Evolutionary conservation across 2,888 invertebrate species (phyloP).

Genomic region (Furcula furcula): DNA sequence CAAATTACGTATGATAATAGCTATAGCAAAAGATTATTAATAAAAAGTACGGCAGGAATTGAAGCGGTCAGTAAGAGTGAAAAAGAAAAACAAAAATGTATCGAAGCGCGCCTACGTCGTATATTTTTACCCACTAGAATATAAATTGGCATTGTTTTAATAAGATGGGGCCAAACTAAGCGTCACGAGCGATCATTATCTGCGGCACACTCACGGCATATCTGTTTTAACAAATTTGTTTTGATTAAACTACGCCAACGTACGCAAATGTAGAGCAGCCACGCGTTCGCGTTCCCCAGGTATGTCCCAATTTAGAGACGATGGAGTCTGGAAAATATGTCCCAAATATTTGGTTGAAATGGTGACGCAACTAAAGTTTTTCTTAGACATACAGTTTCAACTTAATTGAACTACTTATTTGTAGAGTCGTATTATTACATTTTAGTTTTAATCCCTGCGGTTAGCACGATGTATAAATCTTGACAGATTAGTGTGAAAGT

Average conservation of each 20-base stretch:
- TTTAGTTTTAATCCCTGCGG: constrained; percentile 25
- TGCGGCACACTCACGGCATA: constrained; percentile 19
- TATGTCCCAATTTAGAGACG: constrained; percentile 15
- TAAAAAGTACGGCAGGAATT: constrained; percentile 21
- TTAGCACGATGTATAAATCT: too few species aligned
- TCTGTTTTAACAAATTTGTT: constrained; percentile 34
- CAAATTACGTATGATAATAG: too few species aligned
- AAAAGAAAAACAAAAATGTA: constrained; percentile 23
- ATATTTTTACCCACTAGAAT: constrained; percentile 38
- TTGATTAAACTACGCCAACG: constrained; percentile 28
- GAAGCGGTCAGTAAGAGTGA: too few species aligned
- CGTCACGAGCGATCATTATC: constrained; percentile 37
- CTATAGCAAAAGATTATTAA: too few species aligned
- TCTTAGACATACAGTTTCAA: constrained; percentile 17
- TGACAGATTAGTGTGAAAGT: too few species aligned
- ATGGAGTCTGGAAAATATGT: constrained; percentile 6
- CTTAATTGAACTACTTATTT: constrained; percentile 34
- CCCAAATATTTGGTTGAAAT: constrained; percentile 20
- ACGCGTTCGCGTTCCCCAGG: constrained; percentile 4
- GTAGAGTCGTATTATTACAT: constrained; percentile 12
- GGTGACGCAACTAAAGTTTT: constrained; percentile 21
- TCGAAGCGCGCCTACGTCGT: constrained; percentile 26
- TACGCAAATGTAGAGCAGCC: constrained; percentile 16
- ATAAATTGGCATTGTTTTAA: constrained; percentile 39
- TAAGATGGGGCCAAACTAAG: constrained; percentile 35